These are phyloP conservation scores for Copidosoma aretas DNA, from an alignment of 2,888 invertebrate genomes.

Conservation along the genomic window DNA sequence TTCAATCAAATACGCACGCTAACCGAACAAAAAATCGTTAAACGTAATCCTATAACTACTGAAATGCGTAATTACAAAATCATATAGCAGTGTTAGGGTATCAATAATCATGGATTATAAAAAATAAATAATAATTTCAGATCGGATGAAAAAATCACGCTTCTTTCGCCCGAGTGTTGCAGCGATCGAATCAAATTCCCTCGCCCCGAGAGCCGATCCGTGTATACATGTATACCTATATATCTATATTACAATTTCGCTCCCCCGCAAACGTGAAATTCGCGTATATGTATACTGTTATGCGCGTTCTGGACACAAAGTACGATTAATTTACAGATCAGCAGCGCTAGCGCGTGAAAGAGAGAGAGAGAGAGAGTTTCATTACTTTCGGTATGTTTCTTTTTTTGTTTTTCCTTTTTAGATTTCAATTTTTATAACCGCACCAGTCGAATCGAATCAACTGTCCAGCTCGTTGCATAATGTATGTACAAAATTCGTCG, in stretches of 20 bases:
- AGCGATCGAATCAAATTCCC: slow-evolving; percentile 18
- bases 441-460: neutral
- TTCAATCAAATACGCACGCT: too few relatives aligned
- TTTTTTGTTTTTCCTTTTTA: neutral
- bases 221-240: neutral
- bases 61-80: too few relatives aligned
- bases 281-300: neutral
- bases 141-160: neutral
- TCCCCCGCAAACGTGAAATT: neutral
- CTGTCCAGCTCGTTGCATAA: neutral
- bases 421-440: too few relatives aligned
- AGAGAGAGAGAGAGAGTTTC: too few relatives aligned
- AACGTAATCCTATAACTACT: too few relatives aligned
- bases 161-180: neutral
- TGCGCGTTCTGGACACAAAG: neutral
- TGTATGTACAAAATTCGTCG: slow-evolving; percentile 13
- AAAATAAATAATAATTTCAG: too few relatives aligned
- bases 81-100: too few relatives aligned
- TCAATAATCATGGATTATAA: too few relatives aligned
- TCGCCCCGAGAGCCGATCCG: slow-evolving; percentile 20
- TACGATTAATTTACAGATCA: neutral
- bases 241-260: slow-evolving; percentile 31
- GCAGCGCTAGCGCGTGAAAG: neutral
- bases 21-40: too few relatives aligned
- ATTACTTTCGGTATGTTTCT: neutral